A percentile compares a stretch with the other conserved stretches of the same genome.
phyloP scores from a whole-genome alignment of 2,113 vertebrate species.

The Laterallus jamaicensis region DNA sequence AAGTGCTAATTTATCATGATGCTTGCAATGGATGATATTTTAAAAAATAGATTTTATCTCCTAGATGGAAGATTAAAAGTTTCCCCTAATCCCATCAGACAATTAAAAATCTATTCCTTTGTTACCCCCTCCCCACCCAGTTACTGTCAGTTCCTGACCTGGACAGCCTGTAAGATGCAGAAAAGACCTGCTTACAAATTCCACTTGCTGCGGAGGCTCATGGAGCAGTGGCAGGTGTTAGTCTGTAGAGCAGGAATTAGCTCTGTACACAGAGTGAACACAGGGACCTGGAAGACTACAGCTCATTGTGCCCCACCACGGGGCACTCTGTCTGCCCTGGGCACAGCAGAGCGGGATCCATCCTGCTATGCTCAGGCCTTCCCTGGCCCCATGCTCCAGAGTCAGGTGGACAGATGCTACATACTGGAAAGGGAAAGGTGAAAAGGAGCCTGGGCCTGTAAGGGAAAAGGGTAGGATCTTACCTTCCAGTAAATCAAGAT shows the following conservation, averaged over 20 bases:
- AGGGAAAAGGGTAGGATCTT: neutral
- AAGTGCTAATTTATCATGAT: slow-evolving; percentile 35
- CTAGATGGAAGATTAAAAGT: neutral
- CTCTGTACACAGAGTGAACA: neutral
- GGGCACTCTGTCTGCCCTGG: neutral
- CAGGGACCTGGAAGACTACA: neutral
- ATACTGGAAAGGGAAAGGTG: neutral
- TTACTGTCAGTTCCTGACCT: neutral
- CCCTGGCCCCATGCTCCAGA: neutral
- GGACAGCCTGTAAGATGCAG: neutral
- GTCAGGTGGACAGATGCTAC: neutral
- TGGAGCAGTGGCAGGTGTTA: slow-evolving; percentile 15
- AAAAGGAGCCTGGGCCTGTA: neutral
- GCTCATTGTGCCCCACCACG: neutral
- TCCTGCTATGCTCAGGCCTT: neutral
- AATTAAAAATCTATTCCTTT: neutral
- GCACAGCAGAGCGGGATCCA: slow-evolving; percentile 5
- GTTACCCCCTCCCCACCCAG: neutral
- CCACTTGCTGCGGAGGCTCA: neutral
- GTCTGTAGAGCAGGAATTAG: neutral
- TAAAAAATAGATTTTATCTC: neutral
- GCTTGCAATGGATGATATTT: neutral
- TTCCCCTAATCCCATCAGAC: neutral
- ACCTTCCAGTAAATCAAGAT: slow-evolving; percentile 32
- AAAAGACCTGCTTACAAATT: neutral